Conservation (phyloP, 2,888 invertebrate genomes). For the Lobophora halterata region DNA sequence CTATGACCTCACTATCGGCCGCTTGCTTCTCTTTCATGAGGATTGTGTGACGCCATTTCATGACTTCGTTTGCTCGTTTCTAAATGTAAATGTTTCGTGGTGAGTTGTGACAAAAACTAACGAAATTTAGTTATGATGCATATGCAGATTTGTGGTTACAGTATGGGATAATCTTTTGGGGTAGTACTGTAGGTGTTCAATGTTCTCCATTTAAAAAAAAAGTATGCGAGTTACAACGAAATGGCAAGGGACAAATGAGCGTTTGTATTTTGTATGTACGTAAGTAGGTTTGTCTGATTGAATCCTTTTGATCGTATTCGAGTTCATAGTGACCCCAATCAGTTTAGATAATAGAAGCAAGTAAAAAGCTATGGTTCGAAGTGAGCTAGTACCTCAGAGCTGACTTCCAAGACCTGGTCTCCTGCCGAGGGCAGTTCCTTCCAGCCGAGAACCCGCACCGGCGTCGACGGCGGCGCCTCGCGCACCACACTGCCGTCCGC, state of each 20-base stretch:
- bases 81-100: slow-evolving; percentile 39
- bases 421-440: slow-evolving; percentile 93
- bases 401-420: slow-evolving; percentile 91
- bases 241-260: background rate
- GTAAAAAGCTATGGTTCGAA: too few relatives aligned
- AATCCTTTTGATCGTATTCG: too few relatives aligned
- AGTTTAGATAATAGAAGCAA: too few relatives aligned
- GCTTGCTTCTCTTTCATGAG: slow-evolving; percentile 82
- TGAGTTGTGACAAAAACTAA: background rate
- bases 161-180: too few relatives aligned
- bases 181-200: too few relatives aligned
- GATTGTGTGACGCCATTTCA: slow-evolving; percentile 83
- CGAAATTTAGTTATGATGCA: too few relatives aligned
- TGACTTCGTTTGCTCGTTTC: slow-evolving; percentile 84
- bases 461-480: slow-evolving; percentile 88
- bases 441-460: slow-evolving; percentile 96
- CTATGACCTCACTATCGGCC: slow-evolving; percentile 82
- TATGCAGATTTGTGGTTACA: too few relatives aligned
- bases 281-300: too few relatives aligned
- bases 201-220: too few relatives aligned
- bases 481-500: slow-evolving; percentile 85
- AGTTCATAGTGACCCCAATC: too few relatives aligned
- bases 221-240: too few relatives aligned
- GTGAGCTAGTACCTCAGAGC: slow-evolving; percentile 84
- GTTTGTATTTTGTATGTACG: too few relatives aligned